Conservation (phyloP, 2,888 invertebrate species). For the Calameuta idolon region DNA sequence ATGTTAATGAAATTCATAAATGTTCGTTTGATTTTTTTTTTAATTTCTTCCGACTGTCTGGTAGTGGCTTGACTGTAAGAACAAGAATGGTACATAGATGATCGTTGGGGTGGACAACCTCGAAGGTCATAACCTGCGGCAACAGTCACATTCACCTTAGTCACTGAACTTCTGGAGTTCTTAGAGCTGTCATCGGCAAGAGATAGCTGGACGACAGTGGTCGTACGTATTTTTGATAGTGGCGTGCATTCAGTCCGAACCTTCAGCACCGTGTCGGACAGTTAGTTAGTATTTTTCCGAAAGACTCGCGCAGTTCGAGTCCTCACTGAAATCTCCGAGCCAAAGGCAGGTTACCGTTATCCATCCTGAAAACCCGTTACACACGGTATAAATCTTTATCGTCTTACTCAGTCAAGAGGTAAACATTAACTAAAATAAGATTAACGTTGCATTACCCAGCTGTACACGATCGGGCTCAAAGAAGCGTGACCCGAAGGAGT, state of each 20-base stretch:
- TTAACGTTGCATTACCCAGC: neutral
- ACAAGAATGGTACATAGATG: neutral
- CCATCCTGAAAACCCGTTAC: neutral
- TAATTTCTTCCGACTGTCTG: neutral
- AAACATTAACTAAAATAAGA: neutral
- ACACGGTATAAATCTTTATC: neutral
- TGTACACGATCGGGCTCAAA: neutral
- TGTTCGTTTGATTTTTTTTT: neutral
- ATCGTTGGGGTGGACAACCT: conserved; percentile 25
- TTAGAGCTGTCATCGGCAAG: conserved; percentile 17
- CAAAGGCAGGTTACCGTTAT: neutral
- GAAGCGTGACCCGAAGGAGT: neutral
- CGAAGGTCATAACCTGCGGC: conserved; percentile 24
- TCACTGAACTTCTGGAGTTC: conserved; percentile 23
- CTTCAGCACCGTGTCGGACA: conserved; percentile 13
- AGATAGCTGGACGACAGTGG: conserved; percentile 6
- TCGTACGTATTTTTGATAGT: conserved; percentile 15
- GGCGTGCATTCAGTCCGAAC: conserved; percentile 9
- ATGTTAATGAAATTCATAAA: neutral
- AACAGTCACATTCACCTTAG: conserved; percentile 23
- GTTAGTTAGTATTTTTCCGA: conserved; percentile 16
- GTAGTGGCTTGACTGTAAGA: neutral
- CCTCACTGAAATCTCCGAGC: neutral
- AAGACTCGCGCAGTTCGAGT: conserved; percentile 5
- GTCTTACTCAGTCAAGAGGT: neutral